A percentile compares a stretch with the other conserved stretches of the same genome.
These are phyloP conservation scores for Panopea generosa DNA, from an alignment of 2,888 invertebrate genomes.

Conservation along the genomic window DNA sequence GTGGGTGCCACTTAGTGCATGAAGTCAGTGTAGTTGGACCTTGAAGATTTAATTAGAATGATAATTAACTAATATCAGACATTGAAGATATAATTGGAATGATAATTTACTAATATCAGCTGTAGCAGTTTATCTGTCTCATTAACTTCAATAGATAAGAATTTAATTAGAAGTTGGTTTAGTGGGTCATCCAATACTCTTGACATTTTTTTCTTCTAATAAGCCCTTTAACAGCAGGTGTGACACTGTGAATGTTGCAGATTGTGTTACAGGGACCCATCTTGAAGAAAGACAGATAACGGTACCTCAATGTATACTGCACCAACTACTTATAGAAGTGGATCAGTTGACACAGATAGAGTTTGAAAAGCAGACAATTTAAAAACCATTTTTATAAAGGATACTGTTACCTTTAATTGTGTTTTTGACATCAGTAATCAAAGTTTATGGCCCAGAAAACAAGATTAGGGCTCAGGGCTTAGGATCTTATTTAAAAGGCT, in stretches of 20 bases:
- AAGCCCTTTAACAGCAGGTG: constrained; percentile 5
- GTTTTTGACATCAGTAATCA: constrained; percentile 32
- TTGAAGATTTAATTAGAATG: too few species aligned
- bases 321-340: background rate
- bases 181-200: background rate
- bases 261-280: constrained; percentile 4
- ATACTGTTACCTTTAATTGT: constrained; percentile 43
- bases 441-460: constrained; percentile 47
- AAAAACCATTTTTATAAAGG: background rate
- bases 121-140: background rate
- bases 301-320: constrained; percentile 15
- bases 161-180: constrained; percentile 27
- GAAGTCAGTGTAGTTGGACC: too few species aligned
- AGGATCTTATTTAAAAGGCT: too few species aligned
- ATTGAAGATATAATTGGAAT: too few species aligned
- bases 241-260: constrained; percentile 10
- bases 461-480: constrained; percentile 19
- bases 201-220: background rate
- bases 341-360: constrained; percentile 26
- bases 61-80: too few species aligned
- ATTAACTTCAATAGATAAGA: constrained; percentile 18
- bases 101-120: too few species aligned
- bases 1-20: too few species aligned
- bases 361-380: background rate
- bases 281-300: constrained; percentile 27